These are phyloP conservation scores for Garrulus glandarius DNA, from an alignment of 2,797 vertebrate species.

Conservation along the genomic window DNA sequence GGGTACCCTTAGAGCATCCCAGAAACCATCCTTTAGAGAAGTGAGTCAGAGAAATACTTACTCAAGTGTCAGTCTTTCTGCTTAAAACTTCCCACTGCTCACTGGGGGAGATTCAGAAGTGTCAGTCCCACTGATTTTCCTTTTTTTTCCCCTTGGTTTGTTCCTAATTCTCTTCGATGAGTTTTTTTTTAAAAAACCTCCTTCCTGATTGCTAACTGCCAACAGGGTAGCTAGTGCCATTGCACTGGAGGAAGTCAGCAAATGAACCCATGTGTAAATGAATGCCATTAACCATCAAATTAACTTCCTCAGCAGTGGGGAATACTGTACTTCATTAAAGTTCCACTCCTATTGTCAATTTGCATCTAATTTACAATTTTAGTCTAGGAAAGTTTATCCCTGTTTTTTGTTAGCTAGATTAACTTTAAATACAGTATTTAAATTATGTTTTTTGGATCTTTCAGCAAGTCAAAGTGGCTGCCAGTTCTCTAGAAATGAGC, in stretches of 20 bases:
- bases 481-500: slow-evolving; percentile 45
- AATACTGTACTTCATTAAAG: slow-evolving; percentile 18
- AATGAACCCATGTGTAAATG: slow-evolving; percentile 13
- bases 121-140: not conserved
- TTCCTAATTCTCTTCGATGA: not conserved
- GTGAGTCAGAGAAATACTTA: not conserved
- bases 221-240: not conserved
- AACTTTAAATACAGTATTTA: slow-evolving; percentile 60
- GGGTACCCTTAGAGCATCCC: not conserved
- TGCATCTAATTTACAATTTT: slow-evolving; percentile 46
- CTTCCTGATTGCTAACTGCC: not conserved
- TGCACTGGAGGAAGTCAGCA: not conserved
- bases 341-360: slow-evolving; percentile 46
- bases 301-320: slow-evolving; percentile 29
- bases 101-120: not conserved
- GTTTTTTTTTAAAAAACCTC: not conserved
- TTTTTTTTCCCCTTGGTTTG: not conserved
- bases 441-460: slow-evolving; percentile 57
- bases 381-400: slow-evolving; percentile 29
- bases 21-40: not conserved
- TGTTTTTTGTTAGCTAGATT: slow-evolving; percentile 66
- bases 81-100: not conserved
- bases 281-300: slow-evolving; percentile 39
- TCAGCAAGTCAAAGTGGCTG: slow-evolving; percentile 47
- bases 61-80: not conserved